Percentiles rank a stretch among this genome's conserved stretches.
These are phyloP conservation scores for Ochlodes sylvanus DNA, from an alignment of 2,888 invertebrate species.

Conservation along the genomic window DNA sequence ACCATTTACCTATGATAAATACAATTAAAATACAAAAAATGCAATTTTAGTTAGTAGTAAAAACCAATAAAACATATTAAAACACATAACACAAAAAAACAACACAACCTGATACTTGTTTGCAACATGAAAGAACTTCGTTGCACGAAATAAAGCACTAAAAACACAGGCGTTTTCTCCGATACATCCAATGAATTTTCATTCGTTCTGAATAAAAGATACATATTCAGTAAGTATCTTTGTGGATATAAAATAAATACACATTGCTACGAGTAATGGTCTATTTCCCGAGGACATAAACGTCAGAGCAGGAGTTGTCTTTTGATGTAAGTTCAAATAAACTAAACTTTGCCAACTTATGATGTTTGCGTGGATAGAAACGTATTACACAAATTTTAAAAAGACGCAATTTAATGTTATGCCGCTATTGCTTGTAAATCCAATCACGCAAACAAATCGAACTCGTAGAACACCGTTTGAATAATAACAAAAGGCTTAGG, in stretches of 20 bases:
- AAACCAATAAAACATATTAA: no score
- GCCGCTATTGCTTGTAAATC: no score
- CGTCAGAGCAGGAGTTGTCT: not conserved
- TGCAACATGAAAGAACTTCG: constrained; percentile 2
- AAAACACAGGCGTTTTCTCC: constrained; percentile 18
- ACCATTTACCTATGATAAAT: no score
- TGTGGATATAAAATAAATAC: constrained; percentile 11
- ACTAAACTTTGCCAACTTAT: not conserved
- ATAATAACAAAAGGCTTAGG: no score
- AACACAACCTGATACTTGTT: constrained; percentile 4
- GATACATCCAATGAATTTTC: constrained; percentile 33
- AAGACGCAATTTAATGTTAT: no score
- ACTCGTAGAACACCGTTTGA: no score
- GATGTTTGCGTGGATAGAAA: no score
- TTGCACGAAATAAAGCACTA: constrained; percentile 16
- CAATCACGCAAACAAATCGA: no score
- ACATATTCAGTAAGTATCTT: constrained; percentile 23
- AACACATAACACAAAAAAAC: not conserved
- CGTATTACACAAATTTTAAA: no score
- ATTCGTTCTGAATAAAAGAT: constrained; percentile 28
- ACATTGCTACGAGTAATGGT: not conserved
- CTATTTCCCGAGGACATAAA: not conserved
- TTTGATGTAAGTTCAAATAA: not conserved
- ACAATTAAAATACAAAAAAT: no score
- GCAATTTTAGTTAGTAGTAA: no score